Conservation (phyloP, 2,888 invertebrate species). For the Lithophane leautieri region DNA sequence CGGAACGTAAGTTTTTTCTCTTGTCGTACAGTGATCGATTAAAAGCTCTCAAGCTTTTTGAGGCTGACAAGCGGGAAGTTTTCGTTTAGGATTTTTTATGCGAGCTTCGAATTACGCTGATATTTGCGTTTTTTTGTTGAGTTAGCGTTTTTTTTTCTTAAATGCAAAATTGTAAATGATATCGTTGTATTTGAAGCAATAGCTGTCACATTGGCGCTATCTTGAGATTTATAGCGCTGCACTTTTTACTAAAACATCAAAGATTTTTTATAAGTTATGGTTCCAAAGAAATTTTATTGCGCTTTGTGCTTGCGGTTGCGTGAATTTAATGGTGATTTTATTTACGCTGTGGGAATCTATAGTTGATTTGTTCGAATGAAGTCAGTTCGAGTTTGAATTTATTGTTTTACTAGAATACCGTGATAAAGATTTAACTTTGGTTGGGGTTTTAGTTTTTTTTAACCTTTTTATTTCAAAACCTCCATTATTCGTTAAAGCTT, state of each 20-base stretch:
- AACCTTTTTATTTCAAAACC: neutral
- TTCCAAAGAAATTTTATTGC: conserved; percentile 50
- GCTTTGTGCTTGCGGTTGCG: conserved; percentile 54
- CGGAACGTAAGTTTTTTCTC: conserved; percentile 79
- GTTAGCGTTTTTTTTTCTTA: conserved; percentile 56
- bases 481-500: neutral
- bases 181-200: conserved; percentile 52
- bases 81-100: conserved; percentile 69
- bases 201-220: conserved; percentile 43
- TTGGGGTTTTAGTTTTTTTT: neutral
- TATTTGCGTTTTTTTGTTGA: no score
- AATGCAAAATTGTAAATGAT: conserved; percentile 64
- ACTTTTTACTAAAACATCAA: conserved; percentile 38
- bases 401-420: neutral
- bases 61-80: conserved; percentile 71
- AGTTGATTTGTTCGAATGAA: conserved; percentile 25
- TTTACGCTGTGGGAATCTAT: conserved; percentile 49
- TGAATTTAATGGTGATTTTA: conserved; percentile 51
- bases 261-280: conserved; percentile 35
- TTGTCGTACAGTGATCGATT: conserved; percentile 73
- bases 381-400: neutral
- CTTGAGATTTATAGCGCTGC: conserved; percentile 49
- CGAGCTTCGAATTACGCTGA: conserved; percentile 70
- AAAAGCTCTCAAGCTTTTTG: conserved; percentile 77
- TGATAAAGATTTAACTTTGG: neutral